phyloP scores from a whole-genome alignment of 2,888 invertebrate species.

The Drepanosiphum platanoidis region DNA sequence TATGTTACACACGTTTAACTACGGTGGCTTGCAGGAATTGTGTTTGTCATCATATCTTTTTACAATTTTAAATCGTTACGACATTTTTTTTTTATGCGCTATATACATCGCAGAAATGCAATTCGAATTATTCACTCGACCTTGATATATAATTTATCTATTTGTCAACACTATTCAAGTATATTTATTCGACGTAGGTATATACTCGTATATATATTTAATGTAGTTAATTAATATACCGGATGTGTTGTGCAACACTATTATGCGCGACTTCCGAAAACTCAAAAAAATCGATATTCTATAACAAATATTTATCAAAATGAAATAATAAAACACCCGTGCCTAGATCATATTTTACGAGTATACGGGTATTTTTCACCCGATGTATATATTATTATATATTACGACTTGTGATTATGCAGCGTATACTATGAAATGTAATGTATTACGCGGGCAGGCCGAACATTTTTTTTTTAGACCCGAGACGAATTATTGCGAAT shows the following conservation, averaged over 20 bases:
- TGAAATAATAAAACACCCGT: too few relatives aligned
- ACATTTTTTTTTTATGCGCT: too few relatives aligned
- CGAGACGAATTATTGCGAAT: too few relatives aligned
- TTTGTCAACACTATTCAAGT: background rate
- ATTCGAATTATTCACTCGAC: background rate
- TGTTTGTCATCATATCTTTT: background rate
- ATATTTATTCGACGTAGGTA: background rate
- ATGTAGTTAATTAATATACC: background rate
- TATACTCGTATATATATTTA: too few relatives aligned
- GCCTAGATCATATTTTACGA: background rate
- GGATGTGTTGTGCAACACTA: background rate
- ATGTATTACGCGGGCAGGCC: too few relatives aligned
- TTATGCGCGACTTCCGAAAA: background rate
- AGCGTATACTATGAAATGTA: too few relatives aligned
- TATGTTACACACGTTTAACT: too few relatives aligned
- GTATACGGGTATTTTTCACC: background rate
- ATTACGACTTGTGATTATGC: too few relatives aligned
- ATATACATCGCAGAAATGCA: background rate
- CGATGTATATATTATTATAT: background rate
- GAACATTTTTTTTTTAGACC: too few relatives aligned
- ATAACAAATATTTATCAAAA: too few relatives aligned
- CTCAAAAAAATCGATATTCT: background rate
- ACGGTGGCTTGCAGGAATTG: background rate
- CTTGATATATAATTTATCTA: background rate
- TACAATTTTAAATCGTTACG: background rate